Conservation (phyloP, 2,797 vertebrate species). For the Enteromius trimaculatus region DNA sequence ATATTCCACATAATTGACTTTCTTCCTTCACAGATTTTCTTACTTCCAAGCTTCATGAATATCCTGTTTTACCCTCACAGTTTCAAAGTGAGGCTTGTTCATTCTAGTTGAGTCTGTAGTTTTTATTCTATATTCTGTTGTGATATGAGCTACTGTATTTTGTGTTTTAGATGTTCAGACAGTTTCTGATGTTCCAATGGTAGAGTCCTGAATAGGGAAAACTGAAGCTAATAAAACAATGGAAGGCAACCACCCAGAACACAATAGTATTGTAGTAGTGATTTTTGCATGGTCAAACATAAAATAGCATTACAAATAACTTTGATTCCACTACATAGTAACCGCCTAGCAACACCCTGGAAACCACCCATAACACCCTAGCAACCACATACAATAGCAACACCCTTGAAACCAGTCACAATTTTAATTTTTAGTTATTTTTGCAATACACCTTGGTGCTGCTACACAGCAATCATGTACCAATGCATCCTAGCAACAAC, state of each 20-base stretch:
- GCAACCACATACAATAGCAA: too few relatives aligned
- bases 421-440: too few relatives aligned
- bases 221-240: not conserved
- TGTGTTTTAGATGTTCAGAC: not conserved
- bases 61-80: not conserved
- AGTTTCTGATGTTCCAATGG: not conserved
- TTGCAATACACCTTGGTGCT: too few relatives aligned
- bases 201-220: not conserved
- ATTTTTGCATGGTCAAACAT: not conserved
- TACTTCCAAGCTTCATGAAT: not conserved
- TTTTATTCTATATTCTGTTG: not conserved
- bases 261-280: not conserved
- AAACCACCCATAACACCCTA: too few relatives aligned
- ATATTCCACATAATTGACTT: conserved; percentile 21
- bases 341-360: not conserved
- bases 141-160: not conserved
- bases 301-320: too few relatives aligned
- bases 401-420: too few relatives aligned
- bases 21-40: not conserved
- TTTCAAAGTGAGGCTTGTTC: not conserved
- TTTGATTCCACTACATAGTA: not conserved
- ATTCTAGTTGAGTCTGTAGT: not conserved
- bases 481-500: not conserved
- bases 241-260: not conserved
- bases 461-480: too few relatives aligned